Evolutionary conservation across 2,888 invertebrate genomes (phyloP), one percentile per base, ranked within the genome.

Genomic region (Dorcus parallelipipedus): DNA sequence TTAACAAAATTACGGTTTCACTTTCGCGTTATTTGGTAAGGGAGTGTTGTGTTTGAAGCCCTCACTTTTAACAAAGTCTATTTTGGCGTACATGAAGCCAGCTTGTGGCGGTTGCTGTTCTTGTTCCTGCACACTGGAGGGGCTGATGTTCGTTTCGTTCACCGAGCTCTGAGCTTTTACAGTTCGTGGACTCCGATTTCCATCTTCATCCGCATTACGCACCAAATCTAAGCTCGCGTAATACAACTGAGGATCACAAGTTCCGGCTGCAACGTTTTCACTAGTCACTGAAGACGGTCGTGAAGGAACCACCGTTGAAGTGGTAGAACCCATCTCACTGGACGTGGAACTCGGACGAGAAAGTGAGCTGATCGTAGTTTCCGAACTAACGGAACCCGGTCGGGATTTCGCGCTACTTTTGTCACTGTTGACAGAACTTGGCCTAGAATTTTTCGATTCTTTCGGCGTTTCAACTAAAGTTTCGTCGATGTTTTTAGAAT

Each of bases 51-150:
- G 65, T 60, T 76, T 79, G 61, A 80, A 71, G 59, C 77, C 78
- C 66, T 85, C 85, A 75, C 85, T 84, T 76, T 86, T 86, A 38
- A 84, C 81, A 78, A 91, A 92, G 82, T 91, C 91, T 61, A 92
- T 91, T 80, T 90, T 87, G 63, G 91, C 91, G 78, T 92, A 92
- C 42, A 83, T 83, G 70, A 88, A 85, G 47, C 81, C 20, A 20
- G 26, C 9, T 14, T 59, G 52, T 10, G 23, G 40, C 14, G 50
- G 67, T 63, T 47, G 49, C 8, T 6, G 20, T 8, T n/a, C 9
- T 9, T 8, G 14, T 8, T 20, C 26, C 8, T 41, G 52, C 6
- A 64, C 64, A 33, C 67, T 58, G n/a, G 52, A 56, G 17, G 62
- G 63, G 9, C 66, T 65, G 10, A 63, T 64, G 38, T 70, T 68